A percentile compares a stretch with the other conserved stretches of the same genome.
phyloP scores from a whole-genome alignment of 2,888 invertebrate species.

The Amphipoea lucens region DNA sequence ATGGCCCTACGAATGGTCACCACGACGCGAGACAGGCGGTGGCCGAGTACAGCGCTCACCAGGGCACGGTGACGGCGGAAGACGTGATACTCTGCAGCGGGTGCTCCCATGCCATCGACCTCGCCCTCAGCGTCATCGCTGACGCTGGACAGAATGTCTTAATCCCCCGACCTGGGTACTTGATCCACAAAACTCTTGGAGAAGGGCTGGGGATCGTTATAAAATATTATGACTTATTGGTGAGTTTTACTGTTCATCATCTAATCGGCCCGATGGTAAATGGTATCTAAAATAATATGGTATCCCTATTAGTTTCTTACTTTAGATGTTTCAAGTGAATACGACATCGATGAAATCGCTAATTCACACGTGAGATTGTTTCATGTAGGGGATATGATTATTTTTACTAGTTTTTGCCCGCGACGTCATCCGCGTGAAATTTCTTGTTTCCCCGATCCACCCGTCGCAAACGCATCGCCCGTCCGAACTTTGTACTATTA shows the following conservation, averaged over 20 bases:
- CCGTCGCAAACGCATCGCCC: too few relatives aligned
- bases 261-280: neutral
- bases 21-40: constrained; percentile 94
- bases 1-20: constrained; percentile 95
- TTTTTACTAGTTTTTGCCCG: neutral
- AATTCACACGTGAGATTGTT: neutral
- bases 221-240: constrained; percentile 93
- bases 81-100: constrained; percentile 98
- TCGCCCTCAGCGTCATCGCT: constrained; percentile 96
- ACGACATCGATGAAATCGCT: neutral
- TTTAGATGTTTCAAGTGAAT: neutral
- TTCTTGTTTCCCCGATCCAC: too few relatives aligned
- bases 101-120: constrained; percentile 97
- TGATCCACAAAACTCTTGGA: constrained; percentile 96
- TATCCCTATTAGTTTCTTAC: neutral
- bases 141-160: constrained; percentile 97
- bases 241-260: constrained; percentile 76
- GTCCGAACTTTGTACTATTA: too few relatives aligned
- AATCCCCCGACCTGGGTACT: constrained; percentile 97
- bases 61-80: constrained; percentile 88
- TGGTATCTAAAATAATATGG: neutral
- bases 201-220: constrained; percentile 95
- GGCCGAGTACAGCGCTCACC: constrained; percentile 94
- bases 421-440: too few relatives aligned
- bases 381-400: too few relatives aligned